Percentiles rank a stretch among this genome's conserved stretches.
These are phyloP conservation scores for Oxystoma pomonae DNA, from an alignment of 2,888 invertebrate species.

Conservation along the genomic window DNA sequence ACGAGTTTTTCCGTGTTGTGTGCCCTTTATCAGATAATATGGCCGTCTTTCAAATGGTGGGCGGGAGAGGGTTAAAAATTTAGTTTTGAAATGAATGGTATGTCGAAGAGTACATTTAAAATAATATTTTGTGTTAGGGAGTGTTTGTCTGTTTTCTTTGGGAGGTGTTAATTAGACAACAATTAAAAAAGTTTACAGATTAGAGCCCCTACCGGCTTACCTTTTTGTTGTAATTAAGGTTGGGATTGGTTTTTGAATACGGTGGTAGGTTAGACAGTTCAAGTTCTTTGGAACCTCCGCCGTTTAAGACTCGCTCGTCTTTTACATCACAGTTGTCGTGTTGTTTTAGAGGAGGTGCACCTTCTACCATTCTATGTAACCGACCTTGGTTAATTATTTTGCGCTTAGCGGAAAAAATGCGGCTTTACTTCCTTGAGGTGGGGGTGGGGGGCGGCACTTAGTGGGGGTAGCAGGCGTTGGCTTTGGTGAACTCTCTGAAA, in stretches of 20 bases:
- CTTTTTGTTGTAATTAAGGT: neutral
- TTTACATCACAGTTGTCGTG: constrained; percentile 80
- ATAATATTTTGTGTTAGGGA: too few relatives aligned
- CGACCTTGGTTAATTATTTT: constrained; percentile 29
- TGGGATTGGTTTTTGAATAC: neutral
- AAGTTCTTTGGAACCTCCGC: constrained; percentile 66
- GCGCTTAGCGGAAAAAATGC: constrained; percentile 12
- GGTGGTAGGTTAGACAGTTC: constrained; percentile 38
- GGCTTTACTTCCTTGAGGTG: constrained; percentile 13
- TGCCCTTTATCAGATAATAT: too few relatives aligned
- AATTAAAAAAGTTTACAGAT: too few relatives aligned
- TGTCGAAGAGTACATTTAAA: too few relatives aligned
- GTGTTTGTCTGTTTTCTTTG: too few relatives aligned
- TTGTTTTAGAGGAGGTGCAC: constrained; percentile 75
- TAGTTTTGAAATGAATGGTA: too few relatives aligned
- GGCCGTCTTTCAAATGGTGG: too few relatives aligned
- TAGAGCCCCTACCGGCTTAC: too few relatives aligned
- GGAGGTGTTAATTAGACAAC: too few relatives aligned
- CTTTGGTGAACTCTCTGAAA: constrained; percentile 39
- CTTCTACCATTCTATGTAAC: constrained; percentile 84
- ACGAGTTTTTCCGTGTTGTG: too few relatives aligned
- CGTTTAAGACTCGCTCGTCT: constrained; percentile 75
- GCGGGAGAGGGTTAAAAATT: too few relatives aligned
- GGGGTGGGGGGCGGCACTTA: constrained; percentile 39
- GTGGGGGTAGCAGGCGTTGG: constrained; percentile 42